Evolutionary conservation across 1,140 invertebrate genomes (phyloP), one percentile per base, ranked within the genome.

Genomic region (Lethrus apterus): DNA sequence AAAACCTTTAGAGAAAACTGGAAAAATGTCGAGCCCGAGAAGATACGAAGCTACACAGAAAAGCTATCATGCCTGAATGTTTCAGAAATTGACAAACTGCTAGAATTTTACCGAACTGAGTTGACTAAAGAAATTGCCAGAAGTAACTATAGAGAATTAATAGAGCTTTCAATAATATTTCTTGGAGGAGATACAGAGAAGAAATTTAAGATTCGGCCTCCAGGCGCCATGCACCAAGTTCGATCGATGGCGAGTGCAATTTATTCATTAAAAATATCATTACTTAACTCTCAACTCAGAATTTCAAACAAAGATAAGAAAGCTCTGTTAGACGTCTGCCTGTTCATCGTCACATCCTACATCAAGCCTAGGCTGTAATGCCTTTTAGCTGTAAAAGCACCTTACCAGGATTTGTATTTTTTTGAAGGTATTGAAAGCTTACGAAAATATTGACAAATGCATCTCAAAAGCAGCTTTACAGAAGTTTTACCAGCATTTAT

Each of bases 401-500:
- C 23, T 26, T 26, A 26, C n/a, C 23, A 26, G n/a, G 23, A 7
- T 5, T 7, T 26, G n/a, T n/a, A n/a, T n/a, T n/a, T n/a, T 26
- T 26, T 5, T 26, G 23, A 26, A 26, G 23, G 5, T 26, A 26
- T 7, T 5, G n/a, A 26, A 26, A n/a, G 23, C 23, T 26, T 26
- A 26, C 23, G n/a, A 26, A 26, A 26, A 26, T 5, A n/a, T 26
- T 26, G 23, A n/a, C n/a, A 26, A 26, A 26, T 7, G 5, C 23
- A 26, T 26, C 23, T 26, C n/a, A 26, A 26, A 26, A 26, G 5
- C 5, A 26, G 5, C 23, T 26, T 26, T 26, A 5, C 23, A 33
- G 31, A 33, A 8, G 31, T 33, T 33, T 5, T 8, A n/a, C 31
- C 31, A 33, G 31, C 31, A 33, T 33, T 14, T 33, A 33, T 33